These are phyloP conservation scores for Harpagoxenus sublaevis DNA, from an alignment of 2,888 invertebrate genomes.

Conservation along the genomic window DNA sequence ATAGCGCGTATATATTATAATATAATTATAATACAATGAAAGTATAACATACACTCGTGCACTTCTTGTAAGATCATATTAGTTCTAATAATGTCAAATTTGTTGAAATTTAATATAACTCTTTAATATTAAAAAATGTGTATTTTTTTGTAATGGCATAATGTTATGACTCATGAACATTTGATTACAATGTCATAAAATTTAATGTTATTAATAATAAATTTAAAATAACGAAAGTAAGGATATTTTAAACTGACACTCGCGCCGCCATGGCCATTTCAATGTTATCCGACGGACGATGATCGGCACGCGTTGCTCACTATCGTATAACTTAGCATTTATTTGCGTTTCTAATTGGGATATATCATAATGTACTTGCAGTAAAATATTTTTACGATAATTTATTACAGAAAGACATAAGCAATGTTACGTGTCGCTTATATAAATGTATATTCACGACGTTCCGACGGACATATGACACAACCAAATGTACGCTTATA, in stretches of 20 bases:
- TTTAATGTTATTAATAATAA: neutral
- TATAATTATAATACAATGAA: neutral
- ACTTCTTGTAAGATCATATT: neutral
- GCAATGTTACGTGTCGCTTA: slow-evolving; percentile 22
- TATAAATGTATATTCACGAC: slow-evolving; percentile 11
- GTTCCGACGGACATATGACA: neutral
- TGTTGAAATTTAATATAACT: neutral
- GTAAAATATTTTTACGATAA: slow-evolving; percentile 15
- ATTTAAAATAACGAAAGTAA: neutral
- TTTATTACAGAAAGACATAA: slow-evolving; percentile 19
- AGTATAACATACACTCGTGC: neutral
- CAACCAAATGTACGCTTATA: neutral
- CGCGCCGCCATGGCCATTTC: slow-evolving; percentile 31
- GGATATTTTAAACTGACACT: neutral
- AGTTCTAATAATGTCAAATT: neutral
- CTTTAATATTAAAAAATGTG: neutral
- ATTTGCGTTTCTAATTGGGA: slow-evolving; percentile 18
- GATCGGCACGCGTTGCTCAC: neutral
- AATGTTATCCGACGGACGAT: neutral
- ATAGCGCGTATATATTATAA: neutral
- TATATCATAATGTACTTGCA: slow-evolving; percentile 17
- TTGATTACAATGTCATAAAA: neutral
- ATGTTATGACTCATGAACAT: neutral
- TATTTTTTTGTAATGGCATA: neutral
- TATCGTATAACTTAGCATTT: slow-evolving; percentile 20